Evolutionary conservation across 2,888 invertebrate genomes (phyloP).

Genomic region (Adelognathus sp.): DNA sequence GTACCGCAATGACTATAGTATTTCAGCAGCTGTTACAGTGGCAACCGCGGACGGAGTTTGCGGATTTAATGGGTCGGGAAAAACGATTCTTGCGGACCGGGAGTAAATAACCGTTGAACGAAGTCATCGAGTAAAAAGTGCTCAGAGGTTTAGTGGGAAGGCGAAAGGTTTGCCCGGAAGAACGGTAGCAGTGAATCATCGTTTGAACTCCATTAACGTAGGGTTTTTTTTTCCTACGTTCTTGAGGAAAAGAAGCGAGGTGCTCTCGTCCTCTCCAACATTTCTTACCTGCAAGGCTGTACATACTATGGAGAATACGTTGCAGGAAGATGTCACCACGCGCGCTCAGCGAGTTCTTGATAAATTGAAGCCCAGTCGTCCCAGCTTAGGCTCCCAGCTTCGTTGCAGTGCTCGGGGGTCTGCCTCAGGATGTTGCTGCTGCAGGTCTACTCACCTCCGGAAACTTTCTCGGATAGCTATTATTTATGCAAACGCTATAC

Average conservation of each 20-base stretch:
- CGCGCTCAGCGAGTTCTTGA: slow-evolving; percentile 20
- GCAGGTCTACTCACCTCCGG: neutral
- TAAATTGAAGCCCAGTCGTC: slow-evolving; percentile 28
- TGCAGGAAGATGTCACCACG: slow-evolving; percentile 38
- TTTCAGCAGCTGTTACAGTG: neutral
- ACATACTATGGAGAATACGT: slow-evolving; percentile 20
- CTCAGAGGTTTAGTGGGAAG: neutral
- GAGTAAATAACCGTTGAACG: neutral
- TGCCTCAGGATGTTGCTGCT: slow-evolving; percentile 5
- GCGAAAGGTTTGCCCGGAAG: neutral
- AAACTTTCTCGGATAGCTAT: neutral
- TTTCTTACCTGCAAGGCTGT: neutral
- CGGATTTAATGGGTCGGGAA: neutral
- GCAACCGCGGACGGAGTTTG: neutral
- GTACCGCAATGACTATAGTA: neutral
- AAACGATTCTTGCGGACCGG: neutral
- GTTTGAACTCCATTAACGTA: slow-evolving; percentile 29
- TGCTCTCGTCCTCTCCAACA: neutral
- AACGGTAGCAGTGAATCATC: slow-evolving; percentile 7
- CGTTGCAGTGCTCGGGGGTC: neutral
- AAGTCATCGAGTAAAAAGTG: neutral
- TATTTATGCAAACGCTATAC: slow-evolving; percentile 26
- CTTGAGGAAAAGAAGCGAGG: neutral
- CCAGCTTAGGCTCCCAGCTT: neutral
- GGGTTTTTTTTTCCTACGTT: slow-evolving; percentile 5